These are phyloP conservation scores for Nomada flava DNA, from an alignment of 2,888 invertebrate genomes.

Conservation along the genomic window DNA sequence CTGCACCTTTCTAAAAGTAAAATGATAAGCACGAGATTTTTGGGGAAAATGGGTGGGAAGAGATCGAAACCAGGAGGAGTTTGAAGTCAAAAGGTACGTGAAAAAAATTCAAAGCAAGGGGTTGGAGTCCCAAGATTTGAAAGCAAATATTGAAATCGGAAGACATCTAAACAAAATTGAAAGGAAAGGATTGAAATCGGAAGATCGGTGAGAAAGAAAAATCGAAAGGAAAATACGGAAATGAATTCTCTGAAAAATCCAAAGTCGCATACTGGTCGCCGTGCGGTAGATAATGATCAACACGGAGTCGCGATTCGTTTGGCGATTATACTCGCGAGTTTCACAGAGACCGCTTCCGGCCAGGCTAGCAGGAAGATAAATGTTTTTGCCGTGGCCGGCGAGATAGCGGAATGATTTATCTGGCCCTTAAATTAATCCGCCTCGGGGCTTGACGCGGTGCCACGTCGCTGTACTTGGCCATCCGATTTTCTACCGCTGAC, in stretches of 20 bases:
- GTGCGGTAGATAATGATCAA: constrained; percentile 36
- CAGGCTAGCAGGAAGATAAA: constrained; percentile 67
- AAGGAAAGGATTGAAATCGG: no score
- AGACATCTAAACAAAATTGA: no score
- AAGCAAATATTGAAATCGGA: no score
- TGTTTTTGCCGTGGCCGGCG: constrained; percentile 71
- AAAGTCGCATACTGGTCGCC: background rate
- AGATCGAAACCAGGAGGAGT: background rate
- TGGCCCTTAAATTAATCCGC: constrained; percentile 69
- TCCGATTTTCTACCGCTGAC: constrained; percentile 58
- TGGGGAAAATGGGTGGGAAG: no score
- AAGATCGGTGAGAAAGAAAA: background rate
- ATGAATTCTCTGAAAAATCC: constrained; percentile 15
- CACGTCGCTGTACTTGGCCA: constrained; percentile 52
- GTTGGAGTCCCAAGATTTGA: no score
- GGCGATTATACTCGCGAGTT: constrained; percentile 53
- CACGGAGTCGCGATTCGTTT: constrained; percentile 41
- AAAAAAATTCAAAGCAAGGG: no score
- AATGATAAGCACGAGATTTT: no score
- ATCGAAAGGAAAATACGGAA: no score
- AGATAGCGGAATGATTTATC: constrained; percentile 75
- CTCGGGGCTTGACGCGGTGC: constrained; percentile 61
- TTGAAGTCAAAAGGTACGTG: background rate
- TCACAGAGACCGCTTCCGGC: constrained; percentile 47
- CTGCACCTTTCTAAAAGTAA: no score